Base-by-base conservation (phyloP, 2,797 vertebrate species). In the Nannoperca obscura region DNA sequence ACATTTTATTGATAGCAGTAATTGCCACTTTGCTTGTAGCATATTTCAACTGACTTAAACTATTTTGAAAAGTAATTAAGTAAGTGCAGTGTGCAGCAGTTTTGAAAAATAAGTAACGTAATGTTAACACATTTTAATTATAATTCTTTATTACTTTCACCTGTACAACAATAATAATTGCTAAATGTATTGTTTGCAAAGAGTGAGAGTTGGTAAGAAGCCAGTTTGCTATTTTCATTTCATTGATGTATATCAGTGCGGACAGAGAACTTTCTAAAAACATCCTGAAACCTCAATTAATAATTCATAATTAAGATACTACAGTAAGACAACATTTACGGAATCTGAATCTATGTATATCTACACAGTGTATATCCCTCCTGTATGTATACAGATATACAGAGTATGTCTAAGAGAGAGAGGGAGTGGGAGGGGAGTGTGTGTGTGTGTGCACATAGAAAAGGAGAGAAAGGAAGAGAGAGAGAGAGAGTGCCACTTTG, bases 401-500 rank as follows among this genome's bases (percentile, higher is more conserved):
- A 67, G 30, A n/a, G 64, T 69, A 78, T 80, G 54, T 70, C 64
- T 65, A 14, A n/a, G 44, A 40, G 22, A 54, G 22, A 32, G 4
- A 36, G 11, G 53, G 22, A 20, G 59, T 14, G 57, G 24, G 52
- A 17, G 55, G 22, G 14, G 20, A 32, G 59, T 27, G 59, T 60
- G 71, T 17, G 50, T 44, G 36, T 38, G 44, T 70, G 27, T n/a
- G 6, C 30, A 42, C 20, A 65, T 4, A 49, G 9, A 60, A 10
- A 32, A 47, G 59, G 24, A 71, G 27, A 57, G 27, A 30, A 19
- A 69, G 55, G 64, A 19, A 44, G 63, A 81, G 57, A 76, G 71
- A 27, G 80, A 78, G 73, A 88, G 81, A 90, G 87, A 88, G 88
- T 91, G 80, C 81, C 93, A 91, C 88, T 94, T 91, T 89, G 74